These are phyloP conservation scores for Clarias magur DNA, from an alignment of 2,113 vertebrate species.

Conservation along the genomic window DNA sequence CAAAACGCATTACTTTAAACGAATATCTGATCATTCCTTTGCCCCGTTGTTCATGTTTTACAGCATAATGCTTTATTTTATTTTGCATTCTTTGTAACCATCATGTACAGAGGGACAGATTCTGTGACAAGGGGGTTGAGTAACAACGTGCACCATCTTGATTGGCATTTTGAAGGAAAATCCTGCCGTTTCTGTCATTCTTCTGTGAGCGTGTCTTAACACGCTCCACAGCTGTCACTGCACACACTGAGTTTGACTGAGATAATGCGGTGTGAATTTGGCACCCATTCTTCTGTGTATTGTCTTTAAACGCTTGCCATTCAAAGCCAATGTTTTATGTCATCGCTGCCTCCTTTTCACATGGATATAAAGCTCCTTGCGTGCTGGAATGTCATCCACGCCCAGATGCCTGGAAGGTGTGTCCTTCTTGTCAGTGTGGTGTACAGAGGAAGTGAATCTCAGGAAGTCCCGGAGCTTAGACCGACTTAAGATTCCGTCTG, in stretches of 20 bases:
- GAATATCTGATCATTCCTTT: not conserved
- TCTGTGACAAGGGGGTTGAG: not conserved
- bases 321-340: not conserved
- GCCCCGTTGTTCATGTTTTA: not conserved
- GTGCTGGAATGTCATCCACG: conserved; percentile 44
- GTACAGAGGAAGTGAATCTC: conserved; percentile 9
- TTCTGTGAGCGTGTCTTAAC: conserved; percentile 36
- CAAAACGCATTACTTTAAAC: not conserved
- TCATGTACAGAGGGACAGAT: not conserved
- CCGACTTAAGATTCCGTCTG: not conserved
- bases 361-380: not conserved
- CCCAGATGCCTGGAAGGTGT: conserved; percentile 38
- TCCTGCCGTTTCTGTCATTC: conserved; percentile 28
- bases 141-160: conserved; percentile 30
- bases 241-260: conserved; percentile 7
- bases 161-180: conserved; percentile 27
- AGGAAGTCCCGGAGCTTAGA: not conserved
- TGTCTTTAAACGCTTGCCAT: not conserved
- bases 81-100: not conserved
- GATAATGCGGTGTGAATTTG: not conserved
- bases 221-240: not conserved
- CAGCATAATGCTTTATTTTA: not conserved
- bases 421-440: conserved; percentile 28
- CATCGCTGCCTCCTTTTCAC: conserved; percentile 1
- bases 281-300: not conserved